Evolutionary conservation across 2,888 invertebrate species (phyloP).

Genomic region (Cryptus armator): DNA sequence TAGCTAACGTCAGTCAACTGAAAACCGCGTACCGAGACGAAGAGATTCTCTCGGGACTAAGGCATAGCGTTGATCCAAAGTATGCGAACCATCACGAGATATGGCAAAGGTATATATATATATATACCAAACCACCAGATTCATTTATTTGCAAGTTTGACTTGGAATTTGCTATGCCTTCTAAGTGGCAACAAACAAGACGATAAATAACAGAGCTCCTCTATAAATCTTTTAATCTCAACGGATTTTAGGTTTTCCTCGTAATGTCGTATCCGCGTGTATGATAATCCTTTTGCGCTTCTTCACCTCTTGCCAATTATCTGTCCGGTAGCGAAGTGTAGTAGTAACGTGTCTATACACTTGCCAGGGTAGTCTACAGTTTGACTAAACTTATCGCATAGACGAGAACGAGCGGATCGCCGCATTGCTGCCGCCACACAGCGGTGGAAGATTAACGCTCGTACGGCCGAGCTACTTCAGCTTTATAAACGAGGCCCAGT

Average conservation of each 20-base stretch:
- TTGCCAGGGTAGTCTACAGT: neutral
- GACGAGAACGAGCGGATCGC: constrained; percentile 26
- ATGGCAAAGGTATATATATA: too few species aligned
- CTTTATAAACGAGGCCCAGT: constrained; percentile 67
- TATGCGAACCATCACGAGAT: too few species aligned
- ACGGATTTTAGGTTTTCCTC: neutral
- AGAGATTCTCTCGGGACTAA: constrained; percentile 27
- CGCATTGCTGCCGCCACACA: constrained; percentile 23
- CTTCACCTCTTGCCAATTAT: constrained; percentile 17
- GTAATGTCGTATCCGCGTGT: neutral
- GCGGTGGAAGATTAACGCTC: constrained; percentile 65
- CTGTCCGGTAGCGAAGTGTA: constrained; percentile 21
- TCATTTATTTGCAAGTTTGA: constrained; percentile 42
- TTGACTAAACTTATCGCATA: constrained; percentile 27
- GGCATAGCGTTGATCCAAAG: neutral
- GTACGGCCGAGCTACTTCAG: constrained; percentile 53
- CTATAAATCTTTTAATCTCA: constrained; percentile 6
- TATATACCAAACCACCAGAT: neutral
- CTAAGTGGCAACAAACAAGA: constrained; percentile 3
- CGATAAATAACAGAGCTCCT: constrained; percentile 6
- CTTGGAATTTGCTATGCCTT: constrained; percentile 35
- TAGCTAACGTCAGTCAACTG: constrained; percentile 49
- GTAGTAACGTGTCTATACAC: neutral
- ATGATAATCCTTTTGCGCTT: constrained; percentile 10
- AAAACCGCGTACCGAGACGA: constrained; percentile 53